phyloP scores from a whole-genome alignment of 2,888 invertebrate species.

The Leptopilina syphax region DNA sequence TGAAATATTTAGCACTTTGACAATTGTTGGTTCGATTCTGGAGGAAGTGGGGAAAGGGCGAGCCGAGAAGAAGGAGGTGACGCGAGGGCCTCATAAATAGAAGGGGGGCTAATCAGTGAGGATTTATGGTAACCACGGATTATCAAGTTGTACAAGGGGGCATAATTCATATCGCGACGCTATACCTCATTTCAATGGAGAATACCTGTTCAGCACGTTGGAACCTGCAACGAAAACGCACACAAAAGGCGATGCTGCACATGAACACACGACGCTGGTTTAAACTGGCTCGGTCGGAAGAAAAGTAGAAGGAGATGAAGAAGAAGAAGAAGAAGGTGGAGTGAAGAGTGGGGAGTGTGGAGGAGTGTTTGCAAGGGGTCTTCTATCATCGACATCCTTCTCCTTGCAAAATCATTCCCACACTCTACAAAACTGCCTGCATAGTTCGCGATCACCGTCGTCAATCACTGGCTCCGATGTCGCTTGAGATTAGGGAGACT shows the following conservation, averaged over 20 bases:
- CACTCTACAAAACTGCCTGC: slow-evolving; percentile 50
- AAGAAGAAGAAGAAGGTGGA: not conserved
- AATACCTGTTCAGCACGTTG: slow-evolving; percentile 72
- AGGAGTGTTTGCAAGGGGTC: not conserved
- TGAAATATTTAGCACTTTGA: too few species aligned
- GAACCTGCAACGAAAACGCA: slow-evolving; percentile 58
- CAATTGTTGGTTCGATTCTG: too few species aligned
- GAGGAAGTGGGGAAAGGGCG: too few species aligned
- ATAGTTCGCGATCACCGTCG: slow-evolving; percentile 58
- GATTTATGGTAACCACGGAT: slow-evolving; percentile 77
- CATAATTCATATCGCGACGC: slow-evolving; percentile 76
- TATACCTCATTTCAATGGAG: slow-evolving; percentile 74
- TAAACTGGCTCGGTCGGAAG: slow-evolving; percentile 59
- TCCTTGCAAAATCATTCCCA: slow-evolving; percentile 65
- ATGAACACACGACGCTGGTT: slow-evolving; percentile 52
- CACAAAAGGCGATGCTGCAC: slow-evolving; percentile 50
- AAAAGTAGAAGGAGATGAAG: slow-evolving; percentile 17
- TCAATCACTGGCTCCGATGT: slow-evolving; percentile 63
- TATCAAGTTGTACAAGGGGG: slow-evolving; percentile 77
- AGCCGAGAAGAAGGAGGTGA: too few species aligned
- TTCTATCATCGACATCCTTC: slow-evolving; percentile 17
- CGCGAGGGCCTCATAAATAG: too few species aligned
- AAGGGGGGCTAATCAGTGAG: slow-evolving; percentile 74
- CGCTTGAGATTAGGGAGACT: slow-evolving; percentile 60
- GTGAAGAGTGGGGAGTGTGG: not conserved